phyloP scores from a whole-genome alignment of 2,797 vertebrate genomes.

The Okamejei kenojei region DNA sequence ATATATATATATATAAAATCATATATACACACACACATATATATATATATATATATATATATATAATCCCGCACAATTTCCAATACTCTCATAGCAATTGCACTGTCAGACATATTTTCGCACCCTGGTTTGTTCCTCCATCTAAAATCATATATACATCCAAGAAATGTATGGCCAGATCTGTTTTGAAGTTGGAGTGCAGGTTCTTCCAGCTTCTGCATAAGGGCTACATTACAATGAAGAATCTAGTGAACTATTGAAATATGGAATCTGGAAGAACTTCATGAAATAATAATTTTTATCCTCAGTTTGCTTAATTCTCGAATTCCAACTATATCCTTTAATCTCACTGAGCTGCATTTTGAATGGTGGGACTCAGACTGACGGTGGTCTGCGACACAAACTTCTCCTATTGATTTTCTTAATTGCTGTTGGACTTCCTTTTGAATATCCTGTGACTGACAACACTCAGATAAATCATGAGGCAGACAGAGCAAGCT shows the following conservation, averaged over 20 bases:
- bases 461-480: constrained; percentile 29
- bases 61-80: neutral
- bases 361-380: neutral
- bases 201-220: neutral
- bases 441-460: neutral
- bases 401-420: constrained; percentile 27
- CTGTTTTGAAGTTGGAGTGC: neutral
- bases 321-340: neutral
- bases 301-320: neutral
- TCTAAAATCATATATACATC: neutral
- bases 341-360: neutral
- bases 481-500: neutral
- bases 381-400: neutral
- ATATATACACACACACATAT: no score
- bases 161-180: neutral
- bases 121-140: no score
- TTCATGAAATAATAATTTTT: neutral
- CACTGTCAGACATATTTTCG: no score
- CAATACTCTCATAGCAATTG: no score
- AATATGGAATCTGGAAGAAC: neutral
- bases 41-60: no score
- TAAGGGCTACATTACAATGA: neutral
- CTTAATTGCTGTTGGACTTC: neutral
- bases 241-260: neutral
- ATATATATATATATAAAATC: no score